Evolutionary conservation across 2,797 vertebrate species (phyloP).

Genomic region (Scleropages formosus): DNA sequence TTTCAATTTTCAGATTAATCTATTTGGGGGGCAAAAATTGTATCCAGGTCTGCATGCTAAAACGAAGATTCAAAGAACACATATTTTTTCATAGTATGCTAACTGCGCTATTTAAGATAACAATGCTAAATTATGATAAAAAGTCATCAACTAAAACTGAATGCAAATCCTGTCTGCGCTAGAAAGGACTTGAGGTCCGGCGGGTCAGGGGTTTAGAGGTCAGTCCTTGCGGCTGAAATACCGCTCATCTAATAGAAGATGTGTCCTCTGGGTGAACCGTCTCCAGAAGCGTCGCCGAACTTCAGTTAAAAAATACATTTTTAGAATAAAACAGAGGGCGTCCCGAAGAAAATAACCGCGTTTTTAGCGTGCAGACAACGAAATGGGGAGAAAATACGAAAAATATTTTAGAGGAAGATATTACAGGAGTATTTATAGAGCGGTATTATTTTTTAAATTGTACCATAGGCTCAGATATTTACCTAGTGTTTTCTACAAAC

Average conservation of each 20-base stretch:
- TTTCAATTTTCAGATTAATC: not conserved
- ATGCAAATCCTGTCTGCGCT: slow-evolving; percentile 72
- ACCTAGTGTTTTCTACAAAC: slow-evolving; percentile 8
- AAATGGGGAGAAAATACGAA: slow-evolving; percentile 3
- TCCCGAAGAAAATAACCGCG: slow-evolving; percentile 73
- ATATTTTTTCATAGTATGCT: slow-evolving; percentile 22
- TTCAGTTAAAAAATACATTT: slow-evolving; percentile 71
- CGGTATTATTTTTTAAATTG: not conserved
- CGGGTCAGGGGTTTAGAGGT: slow-evolving; percentile 98
- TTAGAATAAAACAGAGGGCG: slow-evolving; percentile 77
- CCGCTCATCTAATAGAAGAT: slow-evolving; percentile 87
- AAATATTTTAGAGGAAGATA: too few relatives aligned
- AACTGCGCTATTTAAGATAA: slow-evolving; percentile 39
- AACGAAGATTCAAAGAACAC: not conserved
- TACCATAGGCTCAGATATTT: not conserved
- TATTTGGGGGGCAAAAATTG: slow-evolving; percentile 20
- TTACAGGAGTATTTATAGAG: not conserved
- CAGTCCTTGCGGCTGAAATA: slow-evolving; percentile 95
- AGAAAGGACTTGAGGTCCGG: slow-evolving; percentile 83
- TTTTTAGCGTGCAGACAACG: not conserved
- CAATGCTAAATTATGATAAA: slow-evolving; percentile 54
- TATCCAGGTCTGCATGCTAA: not conserved
- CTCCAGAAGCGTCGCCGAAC: slow-evolving; percentile 90
- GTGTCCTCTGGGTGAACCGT: slow-evolving; percentile 99
- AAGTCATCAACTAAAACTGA: slow-evolving; percentile 62